These are phyloP conservation scores for Maniola hyperantus DNA, from an alignment of 2,888 invertebrate genomes.

Conservation along the genomic window DNA sequence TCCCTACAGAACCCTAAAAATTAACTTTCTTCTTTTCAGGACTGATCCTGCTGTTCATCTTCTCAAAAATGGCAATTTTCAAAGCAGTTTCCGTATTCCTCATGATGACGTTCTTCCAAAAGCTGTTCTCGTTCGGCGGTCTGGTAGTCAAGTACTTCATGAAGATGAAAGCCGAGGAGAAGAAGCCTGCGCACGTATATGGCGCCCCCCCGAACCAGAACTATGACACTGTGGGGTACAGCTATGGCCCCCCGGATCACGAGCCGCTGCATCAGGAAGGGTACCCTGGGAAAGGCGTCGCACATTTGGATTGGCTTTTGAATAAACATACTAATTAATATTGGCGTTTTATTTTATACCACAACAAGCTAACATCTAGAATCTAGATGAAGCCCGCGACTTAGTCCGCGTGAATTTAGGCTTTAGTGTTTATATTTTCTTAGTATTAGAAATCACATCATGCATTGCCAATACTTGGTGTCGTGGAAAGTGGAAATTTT, in stretches of 20 bases:
- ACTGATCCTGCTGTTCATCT: conserved; percentile 59
- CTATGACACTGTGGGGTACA: conserved; percentile 73
- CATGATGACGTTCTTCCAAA: conserved; percentile 72
- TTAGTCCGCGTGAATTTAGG: too few relatives aligned
- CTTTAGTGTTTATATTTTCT: too few relatives aligned
- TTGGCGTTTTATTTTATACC: conserved; percentile 6
- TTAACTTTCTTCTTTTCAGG: conserved; percentile 52
- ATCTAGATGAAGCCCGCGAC: too few relatives aligned
- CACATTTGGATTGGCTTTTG: conserved; percentile 61
- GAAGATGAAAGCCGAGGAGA: conserved; percentile 52
- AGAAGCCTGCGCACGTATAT: conserved; percentile 51
- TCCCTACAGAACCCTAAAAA: too few relatives aligned
- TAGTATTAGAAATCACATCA: too few relatives aligned
- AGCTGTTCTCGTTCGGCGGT: conserved; percentile 64
- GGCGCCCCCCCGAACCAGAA: conserved; percentile 58
- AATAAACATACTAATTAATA: conserved; percentile 51
- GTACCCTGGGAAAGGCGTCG: conserved; percentile 56
- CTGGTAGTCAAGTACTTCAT: conserved; percentile 65
- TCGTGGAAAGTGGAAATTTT: too few relatives aligned
- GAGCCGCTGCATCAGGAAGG: conserved; percentile 51
- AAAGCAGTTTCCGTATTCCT: conserved; percentile 65
- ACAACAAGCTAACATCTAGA: too few relatives aligned
- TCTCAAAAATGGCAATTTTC: conserved; percentile 67
- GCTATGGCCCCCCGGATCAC: conserved; percentile 65
- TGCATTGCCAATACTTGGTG: too few relatives aligned